These are phyloP conservation scores for Fissipunctia ypsillon DNA, from an alignment of 2,888 invertebrate species.

Conservation along the genomic window DNA sequence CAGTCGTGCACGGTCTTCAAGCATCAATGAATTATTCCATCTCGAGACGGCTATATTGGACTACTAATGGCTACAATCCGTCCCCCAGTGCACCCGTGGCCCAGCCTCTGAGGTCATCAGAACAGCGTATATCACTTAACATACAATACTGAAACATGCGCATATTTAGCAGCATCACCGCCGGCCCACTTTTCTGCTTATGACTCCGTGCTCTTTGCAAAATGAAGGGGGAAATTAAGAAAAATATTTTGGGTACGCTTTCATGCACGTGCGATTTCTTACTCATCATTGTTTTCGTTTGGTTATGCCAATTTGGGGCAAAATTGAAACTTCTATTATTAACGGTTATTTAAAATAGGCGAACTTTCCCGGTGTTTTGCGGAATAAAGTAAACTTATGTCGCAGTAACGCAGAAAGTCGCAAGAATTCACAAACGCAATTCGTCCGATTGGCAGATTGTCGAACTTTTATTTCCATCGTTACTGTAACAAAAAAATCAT, in stretches of 20 bases:
- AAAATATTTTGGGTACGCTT: constrained; percentile 52
- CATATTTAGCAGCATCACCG: constrained; percentile 80
- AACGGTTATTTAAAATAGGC: background rate
- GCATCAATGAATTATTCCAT: constrained; percentile 53
- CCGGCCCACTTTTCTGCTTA: constrained; percentile 69
- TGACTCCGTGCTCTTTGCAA: constrained; percentile 74
- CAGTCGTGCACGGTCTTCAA: constrained; percentile 16
- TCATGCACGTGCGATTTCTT: constrained; percentile 45
- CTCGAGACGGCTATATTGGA: constrained; percentile 42
- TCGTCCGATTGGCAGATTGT: constrained; percentile 39
- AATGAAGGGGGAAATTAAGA: constrained; percentile 76
- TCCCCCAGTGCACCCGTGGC: constrained; percentile 67
- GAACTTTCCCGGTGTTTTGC: background rate
- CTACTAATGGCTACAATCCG: constrained; percentile 50
- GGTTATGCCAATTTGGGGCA: constrained; percentile 22
- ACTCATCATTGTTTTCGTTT: constrained; percentile 46
- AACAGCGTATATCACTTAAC: constrained; percentile 78
- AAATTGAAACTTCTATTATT: background rate
- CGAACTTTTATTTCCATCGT: constrained; percentile 52
- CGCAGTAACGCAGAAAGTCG: constrained; percentile 9
- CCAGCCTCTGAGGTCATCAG: constrained; percentile 79
- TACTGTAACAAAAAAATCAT: constrained; percentile 46
- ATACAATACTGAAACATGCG: constrained; percentile 78
- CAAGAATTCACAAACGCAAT: constrained; percentile 24
- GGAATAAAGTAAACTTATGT: constrained; percentile 15